Base-by-base conservation (phyloP, 2,888 invertebrate genomes). In the Deilephila elpenor region DNA sequence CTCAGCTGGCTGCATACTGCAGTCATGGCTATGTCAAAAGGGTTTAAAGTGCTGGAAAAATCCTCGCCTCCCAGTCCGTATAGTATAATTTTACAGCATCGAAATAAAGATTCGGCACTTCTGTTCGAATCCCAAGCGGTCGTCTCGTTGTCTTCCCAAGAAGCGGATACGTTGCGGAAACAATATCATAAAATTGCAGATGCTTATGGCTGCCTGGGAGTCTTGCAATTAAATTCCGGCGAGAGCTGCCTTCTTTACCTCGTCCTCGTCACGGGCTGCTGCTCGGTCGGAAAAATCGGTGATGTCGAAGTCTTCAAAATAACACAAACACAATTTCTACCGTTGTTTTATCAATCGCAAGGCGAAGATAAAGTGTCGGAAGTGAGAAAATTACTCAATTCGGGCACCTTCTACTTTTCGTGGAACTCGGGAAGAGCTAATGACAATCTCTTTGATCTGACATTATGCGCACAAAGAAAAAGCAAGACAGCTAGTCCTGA, bases 321-420 rank as follows among this genome's bases (percentile, higher is more conserved):
- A 74, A 99, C 98, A 0, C 98, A 98, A 90, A 98, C 98, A 0
- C 97, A 97, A 82, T 98, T 99, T 89, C 95, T 99, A 14, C 98
- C 99, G 0, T 92, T 99, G 76, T 97, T 97, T 89, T 97, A 97
- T 85, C 96, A 96, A 67, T 87, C 95, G 1, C 96, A 95, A 77
- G 95, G 95, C 59, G 96, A 96, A 82, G 96, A 96, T 81, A 95
- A 95, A 86, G 95, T 96, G 25, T 93, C 95, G 60, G 96, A 96
- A 84, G 95, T 96, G 20, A 96, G 98, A 78, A 99, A 99, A 90
- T 95, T 99, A 73, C 95, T 99, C 5, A 99, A 98, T 89, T 99
- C 99, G n/a, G 99, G 99, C 17, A 99, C 99, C 59, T 99, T 99
- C 91, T 99, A 99, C 89, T 99, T 99, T 91, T 97, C 99, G 0